Base-by-base conservation (phyloP, 1,140 invertebrate genomes). In the Dendroctonus valens region DNA sequence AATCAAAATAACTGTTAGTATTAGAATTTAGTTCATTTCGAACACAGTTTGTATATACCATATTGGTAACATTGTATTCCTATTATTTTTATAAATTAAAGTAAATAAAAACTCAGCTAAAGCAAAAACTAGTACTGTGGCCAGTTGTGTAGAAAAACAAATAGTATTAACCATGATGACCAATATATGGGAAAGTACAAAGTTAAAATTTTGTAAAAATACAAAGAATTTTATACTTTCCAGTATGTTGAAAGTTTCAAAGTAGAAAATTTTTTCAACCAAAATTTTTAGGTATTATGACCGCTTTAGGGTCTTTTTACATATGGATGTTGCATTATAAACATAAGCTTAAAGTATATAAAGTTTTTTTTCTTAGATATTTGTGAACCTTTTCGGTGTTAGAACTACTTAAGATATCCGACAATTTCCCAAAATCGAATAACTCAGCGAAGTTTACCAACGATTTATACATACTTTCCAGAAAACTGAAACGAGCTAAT, bases 271-370 rank as follows among this genome's bases (percentile, higher is more conserved):
- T 58, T 39, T 51, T 51, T 51, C 39, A 66, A 66, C 64, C 55
- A 66, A 66, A 66, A 42, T 59, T 66, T 51, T 37, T 59, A 55
- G 62, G 41, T 55, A 55, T 49, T 53, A 53, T 12, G 46, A 38
- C 39, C 46, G 38, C 37, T 52, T 59, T 61, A 61, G 38, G 59
- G 49, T 39, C 46, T 15, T 64, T 64, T 64, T 57, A 57, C 63
- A 65, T 65, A 51, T 65, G 15, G 64, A 66, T 66, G 64, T 66
- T 64, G 62, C 62, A 64, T 64, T 63, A 57, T 61, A 50, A 15
- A 51, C 40, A 38, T 66, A 66, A 54, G 55, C 55, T 66, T 66
- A 51, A 59, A 52, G 38, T 58, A 41, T 65, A 57, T 49, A 58
- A 58, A 57, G 9, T 41, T 14, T 26, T 39, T 42, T 39, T 51